phyloP scores from a whole-genome alignment of 2,888 invertebrate genomes.

The Eupithecia exiguata region DNA sequence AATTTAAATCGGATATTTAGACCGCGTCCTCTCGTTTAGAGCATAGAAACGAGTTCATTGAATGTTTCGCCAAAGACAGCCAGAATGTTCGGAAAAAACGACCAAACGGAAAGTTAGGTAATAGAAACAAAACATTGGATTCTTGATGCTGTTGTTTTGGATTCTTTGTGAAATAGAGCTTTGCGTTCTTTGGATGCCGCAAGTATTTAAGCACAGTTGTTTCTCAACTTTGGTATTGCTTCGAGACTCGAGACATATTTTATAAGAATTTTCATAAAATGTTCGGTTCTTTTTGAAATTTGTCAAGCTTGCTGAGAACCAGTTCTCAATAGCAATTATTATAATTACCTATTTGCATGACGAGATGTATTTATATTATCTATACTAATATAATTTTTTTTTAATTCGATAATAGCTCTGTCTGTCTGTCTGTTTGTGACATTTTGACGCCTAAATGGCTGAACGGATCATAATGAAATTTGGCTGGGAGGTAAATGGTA shows the following conservation, averaged over 20 bases:
- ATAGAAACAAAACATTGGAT: slow-evolving; percentile 70
- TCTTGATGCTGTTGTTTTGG: slow-evolving; percentile 53
- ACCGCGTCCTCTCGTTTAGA: slow-evolving; percentile 71
- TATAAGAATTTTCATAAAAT: slow-evolving; percentile 8
- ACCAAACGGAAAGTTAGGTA: slow-evolving; percentile 66
- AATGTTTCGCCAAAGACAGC: slow-evolving; percentile 71
- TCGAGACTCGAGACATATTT: slow-evolving; percentile 6
- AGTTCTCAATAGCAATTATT: background rate
- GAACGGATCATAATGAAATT: no score
- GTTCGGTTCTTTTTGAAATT: background rate
- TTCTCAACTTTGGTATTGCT: slow-evolving; percentile 15
- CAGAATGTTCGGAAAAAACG: slow-evolving; percentile 74
- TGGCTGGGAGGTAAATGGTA: no score
- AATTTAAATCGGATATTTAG: slow-evolving; percentile 80
- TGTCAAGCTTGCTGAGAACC: background rate
- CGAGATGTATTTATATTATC: no score
- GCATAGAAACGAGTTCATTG: slow-evolving; percentile 80
- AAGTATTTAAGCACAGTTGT: slow-evolving; percentile 23
- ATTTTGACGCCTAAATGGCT: no score
- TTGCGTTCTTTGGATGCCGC: slow-evolving; percentile 28
- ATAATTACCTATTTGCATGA: no score
- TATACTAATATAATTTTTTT: no score
- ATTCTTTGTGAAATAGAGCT: slow-evolving; percentile 44
- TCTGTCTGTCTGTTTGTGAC: no score
- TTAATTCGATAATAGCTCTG: no score